phyloP scores from a whole-genome alignment of 2,113 vertebrate species.

The Neotragus moschatus region DNA sequence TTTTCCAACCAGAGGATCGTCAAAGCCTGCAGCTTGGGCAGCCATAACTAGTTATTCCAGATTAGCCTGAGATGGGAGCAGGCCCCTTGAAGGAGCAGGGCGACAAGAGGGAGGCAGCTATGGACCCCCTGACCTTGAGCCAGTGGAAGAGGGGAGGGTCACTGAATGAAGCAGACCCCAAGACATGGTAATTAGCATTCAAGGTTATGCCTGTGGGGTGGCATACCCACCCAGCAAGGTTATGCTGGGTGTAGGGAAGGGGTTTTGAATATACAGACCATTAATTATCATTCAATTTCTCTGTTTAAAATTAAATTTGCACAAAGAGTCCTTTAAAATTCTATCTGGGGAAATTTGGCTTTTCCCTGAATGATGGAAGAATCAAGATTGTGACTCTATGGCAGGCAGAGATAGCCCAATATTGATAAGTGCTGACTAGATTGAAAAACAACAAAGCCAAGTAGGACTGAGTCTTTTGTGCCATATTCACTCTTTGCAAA shows the following conservation, averaged over 20 bases:
- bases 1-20: neutral
- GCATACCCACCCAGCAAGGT: no score
- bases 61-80: neutral
- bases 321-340: neutral
- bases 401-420: neutral
- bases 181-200: rapidly evolving
- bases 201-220: rapidly evolving
- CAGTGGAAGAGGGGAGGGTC: rapidly evolving
- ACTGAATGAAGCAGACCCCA: neutral
- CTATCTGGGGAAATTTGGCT: neutral
- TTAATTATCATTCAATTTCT: neutral
- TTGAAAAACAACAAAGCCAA: neutral
- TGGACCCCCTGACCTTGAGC: neutral
- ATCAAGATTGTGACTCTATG: neutral
- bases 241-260: neutral
- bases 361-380: neutral
- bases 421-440: neutral
- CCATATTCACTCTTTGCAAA: neutral
- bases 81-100: neutral
- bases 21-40: no score
- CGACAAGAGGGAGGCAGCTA: neutral
- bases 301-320: neutral
- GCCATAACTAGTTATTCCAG: neutral
- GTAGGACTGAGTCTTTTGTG: neutral
- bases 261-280: neutral